Percentiles rank a stretch among this genome's conserved stretches.
Evolutionary conservation across 2,113 vertebrate species (phyloP).

Genomic region (Halichoerus grypus): DNA sequence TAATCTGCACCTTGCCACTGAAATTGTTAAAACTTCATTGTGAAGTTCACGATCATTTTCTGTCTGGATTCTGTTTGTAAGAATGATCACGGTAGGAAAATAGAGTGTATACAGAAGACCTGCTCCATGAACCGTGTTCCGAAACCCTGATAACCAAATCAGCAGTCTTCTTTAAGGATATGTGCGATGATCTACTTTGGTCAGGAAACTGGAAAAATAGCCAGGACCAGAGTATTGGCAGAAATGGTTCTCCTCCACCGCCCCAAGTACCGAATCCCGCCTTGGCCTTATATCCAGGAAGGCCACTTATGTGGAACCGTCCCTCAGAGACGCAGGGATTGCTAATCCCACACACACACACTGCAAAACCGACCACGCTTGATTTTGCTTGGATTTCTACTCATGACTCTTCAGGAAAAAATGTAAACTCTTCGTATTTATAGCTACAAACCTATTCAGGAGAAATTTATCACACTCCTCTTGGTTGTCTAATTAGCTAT

Average conservation of each 20-base stretch:
- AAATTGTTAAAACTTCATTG: not conserved
- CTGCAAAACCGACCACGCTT: rapidly evolving
- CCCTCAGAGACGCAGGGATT: not conserved
- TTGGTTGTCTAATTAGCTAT: conserved; percentile 71
- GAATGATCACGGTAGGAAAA: not conserved
- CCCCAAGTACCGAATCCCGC: rapidly evolving
- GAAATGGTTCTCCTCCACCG: rapidly evolving
- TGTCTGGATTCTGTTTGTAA: not conserved
- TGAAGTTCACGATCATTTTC: not conserved
- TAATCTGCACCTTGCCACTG: not conserved
- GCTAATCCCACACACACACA: rapidly evolving
- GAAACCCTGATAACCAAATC: rapidly evolving
- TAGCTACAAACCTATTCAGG: not conserved
- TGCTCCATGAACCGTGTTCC: rapidly evolving
- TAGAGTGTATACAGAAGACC: rapidly evolving
- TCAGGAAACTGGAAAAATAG: not conserved
- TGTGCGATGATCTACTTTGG: rapidly evolving
- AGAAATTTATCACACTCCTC: conserved; percentile 52
- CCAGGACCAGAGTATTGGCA: not conserved
- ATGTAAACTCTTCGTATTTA: not conserved
- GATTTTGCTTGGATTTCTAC: not conserved
- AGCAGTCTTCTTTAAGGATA: not conserved
- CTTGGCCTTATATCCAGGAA: rapidly evolving
- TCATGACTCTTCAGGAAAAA: not conserved
- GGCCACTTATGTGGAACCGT: rapidly evolving